These are phyloP conservation scores for Threskiornis aethiopicus DNA, from an alignment of 2,797 vertebrate species.

Conservation along the genomic window DNA sequence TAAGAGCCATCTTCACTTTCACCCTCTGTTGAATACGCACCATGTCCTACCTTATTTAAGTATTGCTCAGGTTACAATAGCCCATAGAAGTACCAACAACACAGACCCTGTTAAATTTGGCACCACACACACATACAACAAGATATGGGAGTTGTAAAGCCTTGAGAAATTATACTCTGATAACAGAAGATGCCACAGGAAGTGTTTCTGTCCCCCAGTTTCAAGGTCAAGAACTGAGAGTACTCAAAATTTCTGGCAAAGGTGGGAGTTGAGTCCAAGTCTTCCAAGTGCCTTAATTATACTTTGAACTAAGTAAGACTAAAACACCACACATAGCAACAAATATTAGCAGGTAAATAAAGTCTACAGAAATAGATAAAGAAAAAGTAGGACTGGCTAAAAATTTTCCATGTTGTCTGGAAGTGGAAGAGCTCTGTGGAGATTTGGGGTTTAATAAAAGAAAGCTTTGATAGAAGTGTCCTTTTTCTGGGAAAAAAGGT, in stretches of 20 bases:
- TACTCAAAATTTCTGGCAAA: not conserved
- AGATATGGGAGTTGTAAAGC: not conserved
- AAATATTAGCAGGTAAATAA: not conserved
- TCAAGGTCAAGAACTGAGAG: not conserved
- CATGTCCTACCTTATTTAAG: not conserved
- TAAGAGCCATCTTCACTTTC: not conserved
- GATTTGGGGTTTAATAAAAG: not conserved
- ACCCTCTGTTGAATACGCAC: not conserved
- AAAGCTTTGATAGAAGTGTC: not conserved
- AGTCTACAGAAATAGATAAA: not conserved
- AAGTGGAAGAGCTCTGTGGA: not conserved
- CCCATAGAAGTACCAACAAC: not conserved
- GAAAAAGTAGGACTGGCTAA: not conserved
- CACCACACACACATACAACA: not conserved
- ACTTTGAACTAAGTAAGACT: not conserved
- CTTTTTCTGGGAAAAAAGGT: not conserved
- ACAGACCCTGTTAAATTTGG: not conserved
- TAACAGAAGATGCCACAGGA: not conserved
- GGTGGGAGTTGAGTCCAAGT: not conserved
- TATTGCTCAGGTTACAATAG: not conserved
- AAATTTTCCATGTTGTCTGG: not conserved
- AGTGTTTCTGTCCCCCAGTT: not conserved
- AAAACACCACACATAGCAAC: not conserved
- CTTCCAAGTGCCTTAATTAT: not conserved
- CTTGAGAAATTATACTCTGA: not conserved